Percentiles rank a stretch among this genome's conserved stretches.
phyloP scores from a whole-genome alignment of 2,113 vertebrate species.

The Butorides virescens region DNA sequence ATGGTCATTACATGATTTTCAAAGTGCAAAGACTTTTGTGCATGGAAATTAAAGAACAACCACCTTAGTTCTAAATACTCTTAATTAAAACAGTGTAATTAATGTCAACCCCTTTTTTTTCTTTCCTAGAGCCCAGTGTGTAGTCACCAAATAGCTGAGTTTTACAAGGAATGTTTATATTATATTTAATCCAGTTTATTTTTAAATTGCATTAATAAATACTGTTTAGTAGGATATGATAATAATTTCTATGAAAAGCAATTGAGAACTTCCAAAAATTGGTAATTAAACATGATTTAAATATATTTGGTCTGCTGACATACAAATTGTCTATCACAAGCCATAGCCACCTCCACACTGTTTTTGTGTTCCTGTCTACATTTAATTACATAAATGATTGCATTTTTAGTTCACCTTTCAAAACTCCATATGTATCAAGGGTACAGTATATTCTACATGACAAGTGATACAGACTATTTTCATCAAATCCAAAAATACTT shows the following conservation, averaged over 20 bases:
- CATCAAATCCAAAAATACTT: slow-evolving; percentile 26
- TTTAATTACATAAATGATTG: slow-evolving; percentile 20
- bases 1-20: neutral
- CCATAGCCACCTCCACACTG: neutral
- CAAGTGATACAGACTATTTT: slow-evolving; percentile 9
- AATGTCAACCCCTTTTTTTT: neutral
- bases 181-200: neutral
- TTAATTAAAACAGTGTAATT: neutral
- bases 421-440: neutral
- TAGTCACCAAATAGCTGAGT: neutral
- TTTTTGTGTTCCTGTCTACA: neutral
- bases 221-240: neutral
- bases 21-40: neutral
- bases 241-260: neutral
- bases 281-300: neutral
- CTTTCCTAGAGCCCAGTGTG: neutral
- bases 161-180: neutral
- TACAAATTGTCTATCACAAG: neutral
- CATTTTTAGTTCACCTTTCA: slow-evolving; percentile 38
- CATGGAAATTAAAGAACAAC: neutral
- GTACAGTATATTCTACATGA: neutral
- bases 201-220: neutral
- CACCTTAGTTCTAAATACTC: neutral
- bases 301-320: neutral
- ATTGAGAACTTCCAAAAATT: neutral